Conservation (phyloP, 2,888 invertebrate species). For the Sesia apiformis region DNA sequence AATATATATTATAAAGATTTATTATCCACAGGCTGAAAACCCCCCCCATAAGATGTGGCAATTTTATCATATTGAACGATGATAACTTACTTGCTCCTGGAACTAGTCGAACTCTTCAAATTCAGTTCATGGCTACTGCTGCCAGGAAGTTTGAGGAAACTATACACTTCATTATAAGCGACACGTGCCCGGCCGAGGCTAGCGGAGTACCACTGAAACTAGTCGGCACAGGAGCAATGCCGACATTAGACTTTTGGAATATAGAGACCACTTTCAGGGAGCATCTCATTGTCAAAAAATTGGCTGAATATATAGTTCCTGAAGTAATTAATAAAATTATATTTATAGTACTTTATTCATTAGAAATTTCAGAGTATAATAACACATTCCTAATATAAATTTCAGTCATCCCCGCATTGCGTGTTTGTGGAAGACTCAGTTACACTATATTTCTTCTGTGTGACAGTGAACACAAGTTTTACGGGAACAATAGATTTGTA, state of each 20-base stretch:
- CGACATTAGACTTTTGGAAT: conserved; percentile 72
- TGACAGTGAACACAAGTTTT: conserved; percentile 46
- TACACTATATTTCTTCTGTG: conserved; percentile 54
- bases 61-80: conserved; percentile 56
- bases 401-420: conserved; percentile 59
- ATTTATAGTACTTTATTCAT: neutral
- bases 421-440: conserved; percentile 61
- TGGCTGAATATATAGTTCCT: conserved; percentile 64
- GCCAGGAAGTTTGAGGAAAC: conserved; percentile 53
- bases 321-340: conserved; percentile 32
- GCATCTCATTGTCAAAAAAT: conserved; percentile 69
- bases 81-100: conserved; percentile 61
- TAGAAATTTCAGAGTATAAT: neutral
- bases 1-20: neutral
- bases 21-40: conserved; percentile 39
- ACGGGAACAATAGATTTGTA: conserved; percentile 49
- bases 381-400: conserved; percentile 10
- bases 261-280: conserved; percentile 74
- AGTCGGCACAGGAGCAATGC: conserved; percentile 71
- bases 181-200: conserved; percentile 64
- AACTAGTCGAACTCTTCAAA: conserved; percentile 50
- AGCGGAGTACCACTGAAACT: conserved; percentile 62
- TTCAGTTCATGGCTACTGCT: conserved; percentile 50
- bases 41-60: conserved; percentile 56
- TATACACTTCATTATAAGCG: conserved; percentile 57